Evolutionary conservation across 2,113 vertebrate species (phyloP).

Genomic region (Elachura formosa): DNA sequence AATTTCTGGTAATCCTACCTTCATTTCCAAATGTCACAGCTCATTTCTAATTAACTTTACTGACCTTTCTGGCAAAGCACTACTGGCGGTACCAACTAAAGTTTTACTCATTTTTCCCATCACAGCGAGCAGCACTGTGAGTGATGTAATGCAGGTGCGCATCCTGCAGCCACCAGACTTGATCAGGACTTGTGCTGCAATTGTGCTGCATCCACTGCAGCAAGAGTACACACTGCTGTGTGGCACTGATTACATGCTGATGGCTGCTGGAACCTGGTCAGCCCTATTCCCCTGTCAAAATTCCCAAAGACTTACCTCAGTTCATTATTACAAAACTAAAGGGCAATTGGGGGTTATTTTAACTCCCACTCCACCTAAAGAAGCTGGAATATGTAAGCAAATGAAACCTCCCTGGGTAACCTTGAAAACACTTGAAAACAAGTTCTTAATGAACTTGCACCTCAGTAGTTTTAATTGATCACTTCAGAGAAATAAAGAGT

Average conservation of each 20-base stretch:
- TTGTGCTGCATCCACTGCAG: neutral
- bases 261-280: neutral
- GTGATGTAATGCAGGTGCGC: neutral
- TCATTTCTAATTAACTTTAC: neutral
- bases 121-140: neutral
- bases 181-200: neutral
- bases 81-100: neutral
- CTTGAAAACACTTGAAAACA: neutral
- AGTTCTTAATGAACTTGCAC: neutral
- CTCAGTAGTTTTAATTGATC: conserved; percentile 17
- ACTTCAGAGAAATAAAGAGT: conserved; percentile 1
- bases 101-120: neutral
- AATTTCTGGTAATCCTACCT: neutral
- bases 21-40: neutral
- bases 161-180: neutral
- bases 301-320: neutral
- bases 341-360: neutral
- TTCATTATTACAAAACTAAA: neutral
- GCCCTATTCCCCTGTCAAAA: neutral
- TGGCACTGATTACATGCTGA: accelerated
- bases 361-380: neutral
- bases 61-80: neutral
- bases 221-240: neutral
- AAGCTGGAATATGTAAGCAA: neutral
- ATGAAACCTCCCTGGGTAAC: neutral